Conservation (phyloP, 2,113 vertebrate genomes). For the Trematocara stigmaticum region DNA sequence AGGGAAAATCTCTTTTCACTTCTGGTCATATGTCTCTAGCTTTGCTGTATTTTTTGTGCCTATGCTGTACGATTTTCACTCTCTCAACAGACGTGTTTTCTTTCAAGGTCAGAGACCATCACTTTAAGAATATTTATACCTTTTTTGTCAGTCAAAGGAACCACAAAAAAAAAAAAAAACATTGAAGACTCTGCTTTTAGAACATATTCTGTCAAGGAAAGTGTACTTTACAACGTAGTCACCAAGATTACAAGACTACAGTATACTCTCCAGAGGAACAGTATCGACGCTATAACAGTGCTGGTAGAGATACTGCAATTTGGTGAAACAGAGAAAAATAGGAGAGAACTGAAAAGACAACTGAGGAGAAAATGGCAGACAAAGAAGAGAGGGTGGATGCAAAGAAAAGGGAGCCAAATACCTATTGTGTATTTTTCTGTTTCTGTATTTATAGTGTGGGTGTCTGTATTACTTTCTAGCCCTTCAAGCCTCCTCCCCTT, state of each 20-base stretch:
- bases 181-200: not conserved
- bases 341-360: not conserved
- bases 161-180: not conserved
- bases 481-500: conserved; percentile 1
- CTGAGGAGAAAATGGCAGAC: not conserved
- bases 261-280: not conserved
- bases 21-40: not conserved
- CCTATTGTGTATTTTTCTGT: not conserved
- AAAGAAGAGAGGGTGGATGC: not conserved
- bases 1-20: not conserved
- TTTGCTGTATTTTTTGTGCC: not conserved
- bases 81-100: not conserved
- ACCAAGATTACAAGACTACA: not conserved
- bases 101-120: not conserved
- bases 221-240: not conserved
- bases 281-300: not conserved
- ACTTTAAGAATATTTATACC: not conserved
- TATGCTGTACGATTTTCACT: not conserved
- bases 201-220: not conserved
- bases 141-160: not conserved
- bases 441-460: not conserved
- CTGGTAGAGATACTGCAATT: not conserved
- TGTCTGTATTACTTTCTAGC: conserved; percentile 31
- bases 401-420: not conserved
- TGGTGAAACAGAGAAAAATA: not conserved